Evolutionary conservation across 1,140 invertebrate genomes (phyloP), one percentile per base, ranked within the genome.

Genomic region (Drosophila willistoni): DNA sequence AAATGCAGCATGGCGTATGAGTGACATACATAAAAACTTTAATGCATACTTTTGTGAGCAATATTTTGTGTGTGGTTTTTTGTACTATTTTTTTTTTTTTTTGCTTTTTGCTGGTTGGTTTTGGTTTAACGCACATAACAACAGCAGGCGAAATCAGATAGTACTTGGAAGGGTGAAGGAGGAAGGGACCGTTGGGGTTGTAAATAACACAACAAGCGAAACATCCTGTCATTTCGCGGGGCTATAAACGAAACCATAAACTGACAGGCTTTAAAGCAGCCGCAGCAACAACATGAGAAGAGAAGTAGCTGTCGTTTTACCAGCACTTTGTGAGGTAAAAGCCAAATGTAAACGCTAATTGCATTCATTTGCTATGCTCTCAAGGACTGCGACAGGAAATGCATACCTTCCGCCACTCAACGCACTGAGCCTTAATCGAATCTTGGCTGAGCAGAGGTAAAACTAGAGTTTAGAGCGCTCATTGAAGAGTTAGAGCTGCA

Each of bases 1-100:
- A 69, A 87, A 75, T 87, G 76, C 83, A 82, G 55, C 79, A 79
- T 79, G 83, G 83, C 82, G 79, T 71, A 77, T 82, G 83, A 87
- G 83, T 83, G 83, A 87, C 69, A 71, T 33, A 79, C 77, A 51
- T 51, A 51, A 79, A 87, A 86, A 87, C 68, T 83, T 87, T 77
- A 89, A 80, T 73, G 79, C 62, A 77, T 66, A 71, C 79, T 82
- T 74, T 89, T 77, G 70, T 60, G 81, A 64, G 63, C 57, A 60
- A 76, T 81, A 69, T 86, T 66, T 64, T 41, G 47, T 12, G 57
- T 64, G 47, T 41, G 34, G 54, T 64, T 76, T 64, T 36, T 44
- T 3, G 1, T 4, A 13, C 13, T 13, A 5, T 41, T 42, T 14
- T 47, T 47, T 47, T 17, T 44, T 44, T 44, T 44, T 44, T 19